Conservation (phyloP, 2,113 vertebrate genomes). For the Oryzias woworae region DNA sequence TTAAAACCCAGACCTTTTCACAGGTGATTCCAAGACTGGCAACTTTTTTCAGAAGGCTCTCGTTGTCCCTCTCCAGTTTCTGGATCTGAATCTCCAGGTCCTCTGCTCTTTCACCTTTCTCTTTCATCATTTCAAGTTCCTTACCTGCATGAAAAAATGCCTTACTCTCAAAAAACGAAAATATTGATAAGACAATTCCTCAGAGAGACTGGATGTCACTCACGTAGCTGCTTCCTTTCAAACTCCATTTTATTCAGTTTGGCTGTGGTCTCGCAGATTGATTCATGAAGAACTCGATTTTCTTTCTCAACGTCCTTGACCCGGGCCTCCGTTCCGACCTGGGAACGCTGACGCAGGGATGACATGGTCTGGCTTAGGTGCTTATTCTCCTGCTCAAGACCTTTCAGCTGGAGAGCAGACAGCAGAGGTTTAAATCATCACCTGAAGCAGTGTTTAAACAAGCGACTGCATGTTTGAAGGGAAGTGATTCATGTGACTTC, state of each 20-base stretch:
- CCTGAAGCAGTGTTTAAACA: neutral
- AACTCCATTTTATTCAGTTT: conserved; percentile 94
- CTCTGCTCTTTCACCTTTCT: conserved; percentile 90
- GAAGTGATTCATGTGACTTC: neutral
- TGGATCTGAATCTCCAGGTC: conserved; percentile 88
- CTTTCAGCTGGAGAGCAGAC: conserved; percentile 82
- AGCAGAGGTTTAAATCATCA: neutral
- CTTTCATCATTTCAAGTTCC: conserved; percentile 90
- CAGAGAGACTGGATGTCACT: conserved; percentile 11
- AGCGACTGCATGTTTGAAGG: too few relatives aligned
- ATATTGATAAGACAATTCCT: neutral
- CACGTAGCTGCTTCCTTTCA: conserved; percentile 89
- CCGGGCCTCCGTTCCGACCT: conserved; percentile 92
- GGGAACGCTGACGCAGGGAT: conserved; percentile 90
- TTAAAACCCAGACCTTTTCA: conserved; percentile 78
- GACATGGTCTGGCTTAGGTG: conserved; percentile 89
- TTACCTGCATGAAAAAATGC: conserved; percentile 70
- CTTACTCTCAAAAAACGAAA: neutral
- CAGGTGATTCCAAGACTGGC: conserved; percentile 91
- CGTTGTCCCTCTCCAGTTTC: conserved; percentile 89
- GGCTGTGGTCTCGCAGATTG: conserved; percentile 92
- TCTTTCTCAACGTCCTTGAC: conserved; percentile 97
- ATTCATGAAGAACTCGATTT: conserved; percentile 94
- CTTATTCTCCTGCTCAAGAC: conserved; percentile 94
- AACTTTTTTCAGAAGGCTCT: conserved; percentile 90